A percentile compares a stretch with the other conserved stretches of the same genome.
phyloP scores from a whole-genome alignment of 2,797 vertebrate species.

The Muscicapa striata region DNA sequence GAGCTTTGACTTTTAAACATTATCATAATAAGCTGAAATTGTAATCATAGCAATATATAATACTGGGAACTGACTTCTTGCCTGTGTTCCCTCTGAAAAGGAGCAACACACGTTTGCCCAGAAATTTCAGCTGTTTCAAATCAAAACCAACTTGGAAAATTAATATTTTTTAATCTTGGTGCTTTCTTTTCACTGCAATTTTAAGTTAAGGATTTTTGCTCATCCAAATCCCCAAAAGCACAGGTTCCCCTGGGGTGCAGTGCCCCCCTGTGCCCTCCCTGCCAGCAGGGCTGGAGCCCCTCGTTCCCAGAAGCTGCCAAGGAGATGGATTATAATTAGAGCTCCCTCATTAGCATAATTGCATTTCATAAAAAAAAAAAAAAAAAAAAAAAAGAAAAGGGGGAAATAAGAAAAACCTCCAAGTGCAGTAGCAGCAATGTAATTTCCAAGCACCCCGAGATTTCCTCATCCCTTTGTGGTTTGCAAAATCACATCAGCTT shows the following conservation, averaged over 20 bases:
- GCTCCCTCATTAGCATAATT: constrained; percentile 25
- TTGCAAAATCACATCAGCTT: fast-evolving
- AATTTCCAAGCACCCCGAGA: fast-evolving
- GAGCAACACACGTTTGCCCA: neutral
- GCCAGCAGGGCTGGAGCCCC: neutral
- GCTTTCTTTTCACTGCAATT: neutral
- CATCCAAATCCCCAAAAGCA: neutral
- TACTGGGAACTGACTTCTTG: neutral
- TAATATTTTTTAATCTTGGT: neutral
- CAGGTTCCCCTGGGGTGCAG: neutral
- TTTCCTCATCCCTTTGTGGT: fast-evolving
- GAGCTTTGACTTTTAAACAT: neutral
- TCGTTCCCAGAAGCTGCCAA: neutral
- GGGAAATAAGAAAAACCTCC: neutral
- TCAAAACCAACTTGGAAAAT: neutral
- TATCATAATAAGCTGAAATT: neutral
- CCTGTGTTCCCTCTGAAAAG: neutral
- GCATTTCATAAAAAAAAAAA: neutral
- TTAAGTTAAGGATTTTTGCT: neutral
- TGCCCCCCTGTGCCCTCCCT: neutral
- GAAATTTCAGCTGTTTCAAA: neutral
- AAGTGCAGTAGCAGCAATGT: neutral
- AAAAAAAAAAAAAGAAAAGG: no score
- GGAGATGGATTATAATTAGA: constrained; percentile 33
- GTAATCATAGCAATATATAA: neutral